Evolutionary conservation across 2,888 invertebrate genomes (phyloP).

Genomic region (Cheilosia vernalis): DNA sequence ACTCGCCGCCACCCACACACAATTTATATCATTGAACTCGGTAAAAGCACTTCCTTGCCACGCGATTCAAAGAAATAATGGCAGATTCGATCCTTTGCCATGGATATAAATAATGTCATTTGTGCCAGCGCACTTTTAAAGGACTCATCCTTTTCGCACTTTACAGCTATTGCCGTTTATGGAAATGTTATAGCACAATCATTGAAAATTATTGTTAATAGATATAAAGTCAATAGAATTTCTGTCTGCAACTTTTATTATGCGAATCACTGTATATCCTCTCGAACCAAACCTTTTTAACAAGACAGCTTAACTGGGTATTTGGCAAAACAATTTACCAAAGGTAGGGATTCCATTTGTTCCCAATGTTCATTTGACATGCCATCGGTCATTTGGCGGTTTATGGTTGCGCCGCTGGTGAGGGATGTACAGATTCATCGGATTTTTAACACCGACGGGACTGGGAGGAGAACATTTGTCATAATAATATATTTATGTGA

Average conservation of each 20-base stretch:
- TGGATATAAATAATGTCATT: constrained; percentile 1
- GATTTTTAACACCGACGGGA: constrained; percentile 4
- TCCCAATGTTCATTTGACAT: constrained; percentile 11
- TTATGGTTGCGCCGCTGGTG: neutral
- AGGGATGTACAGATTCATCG: constrained; percentile 19
- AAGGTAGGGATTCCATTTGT: constrained; percentile 10
- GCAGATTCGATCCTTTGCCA: neutral
- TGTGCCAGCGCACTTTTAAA: neutral
- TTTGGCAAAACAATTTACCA: neutral
- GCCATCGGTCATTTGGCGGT: neutral
- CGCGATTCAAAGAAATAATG: constrained; percentile 12
- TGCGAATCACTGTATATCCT: constrained; percentile 5
- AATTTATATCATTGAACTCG: constrained; percentile 3
- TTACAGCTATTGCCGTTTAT: too few species aligned
- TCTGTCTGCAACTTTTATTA: neutral
- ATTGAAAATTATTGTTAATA: neutral
- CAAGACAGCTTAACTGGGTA: neutral
- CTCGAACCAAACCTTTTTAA: neutral
- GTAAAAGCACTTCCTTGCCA: constrained; percentile 10
- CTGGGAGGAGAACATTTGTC: constrained; percentile 14
- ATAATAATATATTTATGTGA: constrained; percentile 16
- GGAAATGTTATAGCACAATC: neutral
- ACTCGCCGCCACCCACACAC: too few species aligned
- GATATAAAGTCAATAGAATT: too few species aligned
- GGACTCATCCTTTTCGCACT: too few species aligned